phyloP scores from a whole-genome alignment of 2,113 vertebrate genomes.

The Phalacrocorax pelagicus region DNA sequence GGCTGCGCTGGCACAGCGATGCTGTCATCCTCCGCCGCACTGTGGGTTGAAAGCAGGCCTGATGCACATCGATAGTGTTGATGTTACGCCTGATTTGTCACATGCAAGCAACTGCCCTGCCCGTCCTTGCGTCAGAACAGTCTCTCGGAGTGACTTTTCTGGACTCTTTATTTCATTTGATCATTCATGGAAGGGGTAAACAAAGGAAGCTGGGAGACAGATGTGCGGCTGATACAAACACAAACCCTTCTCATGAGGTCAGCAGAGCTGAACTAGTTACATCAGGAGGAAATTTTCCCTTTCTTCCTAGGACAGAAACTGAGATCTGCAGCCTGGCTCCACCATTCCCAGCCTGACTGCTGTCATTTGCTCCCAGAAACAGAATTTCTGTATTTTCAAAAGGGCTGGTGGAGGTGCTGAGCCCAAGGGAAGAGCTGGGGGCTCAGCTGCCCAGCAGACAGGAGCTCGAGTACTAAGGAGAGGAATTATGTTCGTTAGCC shows the following conservation, averaged over 20 bases:
- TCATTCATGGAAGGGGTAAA: neutral
- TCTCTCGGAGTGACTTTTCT: neutral
- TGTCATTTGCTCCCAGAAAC: neutral
- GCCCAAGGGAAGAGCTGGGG: neutral
- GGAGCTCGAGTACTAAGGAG: neutral
- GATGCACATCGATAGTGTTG: fast-evolving
- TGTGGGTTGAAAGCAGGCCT: neutral
- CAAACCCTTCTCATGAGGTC: neutral
- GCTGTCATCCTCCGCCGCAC: fast-evolving
- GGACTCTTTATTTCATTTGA: neutral
- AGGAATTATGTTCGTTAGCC: neutral
- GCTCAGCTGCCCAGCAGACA: fast-evolving
- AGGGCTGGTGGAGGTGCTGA: neutral
- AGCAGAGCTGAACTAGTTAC: neutral
- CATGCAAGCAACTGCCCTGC: neutral
- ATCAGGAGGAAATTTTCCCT: neutral
- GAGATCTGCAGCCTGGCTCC: neutral
- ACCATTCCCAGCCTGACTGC: fast-evolving
- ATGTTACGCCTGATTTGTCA: neutral
- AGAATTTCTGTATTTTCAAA: neutral
- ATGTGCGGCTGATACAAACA: neutral
- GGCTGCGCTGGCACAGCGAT: neutral
- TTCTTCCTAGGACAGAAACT: neutral
- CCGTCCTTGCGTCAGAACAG: fast-evolving
- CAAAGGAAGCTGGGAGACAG: neutral